A percentile compares a stretch with the other conserved stretches of the same genome.
Evolutionary conservation across 2,113 vertebrate genomes (phyloP).

Genomic region (Embiotoca jacksoni): DNA sequence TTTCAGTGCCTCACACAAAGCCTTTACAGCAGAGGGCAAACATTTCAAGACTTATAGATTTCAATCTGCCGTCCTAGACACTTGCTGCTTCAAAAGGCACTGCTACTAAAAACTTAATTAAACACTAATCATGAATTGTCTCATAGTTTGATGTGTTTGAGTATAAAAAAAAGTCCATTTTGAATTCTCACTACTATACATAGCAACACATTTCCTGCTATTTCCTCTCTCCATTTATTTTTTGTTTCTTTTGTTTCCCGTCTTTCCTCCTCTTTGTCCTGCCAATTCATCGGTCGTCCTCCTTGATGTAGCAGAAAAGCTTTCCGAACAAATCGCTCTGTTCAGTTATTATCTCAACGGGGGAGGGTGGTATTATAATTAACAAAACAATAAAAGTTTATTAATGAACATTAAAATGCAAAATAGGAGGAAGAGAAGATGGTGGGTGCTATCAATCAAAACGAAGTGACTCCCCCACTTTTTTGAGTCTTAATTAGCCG

Average conservation of each 20-base stretch:
- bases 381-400: constrained; percentile 99
- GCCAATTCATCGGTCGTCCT: constrained; percentile 33
- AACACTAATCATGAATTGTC: constrained; percentile 19
- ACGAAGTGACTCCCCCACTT: constrained; percentile 95
- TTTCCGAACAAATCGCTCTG: constrained; percentile 76
- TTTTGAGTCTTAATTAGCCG: constrained; percentile 98
- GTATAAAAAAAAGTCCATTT: constrained; percentile 10
- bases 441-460: constrained; percentile 91
- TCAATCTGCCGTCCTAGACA: constrained; percentile 23
- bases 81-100: constrained; percentile 45
- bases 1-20: constrained; percentile 5
- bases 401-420: constrained; percentile 99
- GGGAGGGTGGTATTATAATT: constrained; percentile 93
- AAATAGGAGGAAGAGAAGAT: constrained; percentile 91
- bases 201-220: constrained; percentile 19
- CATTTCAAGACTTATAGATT: constrained; percentile 37
- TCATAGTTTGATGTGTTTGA: constrained; percentile 36
- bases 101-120: constrained; percentile 36
- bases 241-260: constrained; percentile 24
- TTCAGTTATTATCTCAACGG: constrained; percentile 87
- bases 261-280: constrained; percentile 37
- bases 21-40: constrained; percentile 20
- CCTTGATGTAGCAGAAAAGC: constrained; percentile 77
- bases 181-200: background rate
- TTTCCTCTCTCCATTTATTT: constrained; percentile 41